Base-by-base conservation (phyloP, 2,888 invertebrate genomes). In the Helleia helle region DNA sequence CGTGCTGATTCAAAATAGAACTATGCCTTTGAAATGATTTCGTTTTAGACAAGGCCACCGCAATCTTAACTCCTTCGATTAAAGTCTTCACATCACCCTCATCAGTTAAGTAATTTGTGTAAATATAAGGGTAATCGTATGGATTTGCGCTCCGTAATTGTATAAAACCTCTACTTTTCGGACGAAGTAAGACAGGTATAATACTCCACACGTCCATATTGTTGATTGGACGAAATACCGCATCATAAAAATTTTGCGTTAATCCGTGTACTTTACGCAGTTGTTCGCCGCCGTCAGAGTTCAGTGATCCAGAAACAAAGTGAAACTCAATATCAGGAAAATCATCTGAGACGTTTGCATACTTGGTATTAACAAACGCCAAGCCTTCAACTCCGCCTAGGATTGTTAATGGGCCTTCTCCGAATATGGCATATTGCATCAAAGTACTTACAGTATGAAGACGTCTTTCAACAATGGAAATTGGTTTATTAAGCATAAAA, bases 291-390 rank as follows among this genome's bases (percentile, higher is more conserved):
- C 92, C 93, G 60, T 96, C 95, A 0, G 95, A 93, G 61, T 92
- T 93, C 0, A 94, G 93, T 2, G 93, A 93, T 4, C 95, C 94
- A 0, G 94, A 93, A 26, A 94, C 89, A 56, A 96, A 95, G 67
- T 95, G 95, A 55, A 95, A 92, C 62, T 96, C 94, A 24, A 96
- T 93, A 55, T 96, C 96, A 0, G 96, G 96, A 66, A 91, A 94
- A 62, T 96, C 95, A 1, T 92, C 88, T 0, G 91, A 87, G 0
- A 86, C 88, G 54, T 95, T 95, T 0, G 88, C 91, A 57, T 91
- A 95, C 64, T 93, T 94, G 0, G 95, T 95, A 50, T 94, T 94
- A 9, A 96, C 92, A 66, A 94, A 96, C 0, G 91, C 96, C n/a
- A 95, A 68, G 0, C 93, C 93, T 74, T 96, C 96, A 0, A 96